A percentile compares a stretch with the other conserved stretches of the same genome.
These are phyloP conservation scores for Sclerurus mexicanus DNA, from an alignment of 2,113 vertebrate species.

Conservation along the genomic window DNA sequence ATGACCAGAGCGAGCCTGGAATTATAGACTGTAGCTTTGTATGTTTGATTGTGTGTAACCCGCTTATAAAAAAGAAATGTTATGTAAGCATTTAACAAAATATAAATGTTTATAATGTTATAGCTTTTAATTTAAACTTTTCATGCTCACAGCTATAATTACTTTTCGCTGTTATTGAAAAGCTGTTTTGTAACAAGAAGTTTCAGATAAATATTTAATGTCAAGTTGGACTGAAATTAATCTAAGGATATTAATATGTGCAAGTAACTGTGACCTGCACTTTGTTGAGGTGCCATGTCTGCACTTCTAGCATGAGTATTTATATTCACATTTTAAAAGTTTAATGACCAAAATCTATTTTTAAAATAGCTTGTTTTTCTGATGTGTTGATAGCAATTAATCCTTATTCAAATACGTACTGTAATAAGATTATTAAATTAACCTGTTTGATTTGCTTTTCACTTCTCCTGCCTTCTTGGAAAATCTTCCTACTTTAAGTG, in stretches of 20 bases:
- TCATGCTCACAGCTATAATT: neutral
- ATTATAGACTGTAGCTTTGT: neutral
- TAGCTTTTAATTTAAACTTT: neutral
- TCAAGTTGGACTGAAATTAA: neutral
- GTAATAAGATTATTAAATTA: neutral
- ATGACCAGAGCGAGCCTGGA: neutral
- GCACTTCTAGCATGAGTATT: neutral
- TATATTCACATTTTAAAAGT: neutral
- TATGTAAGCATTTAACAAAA: neutral
- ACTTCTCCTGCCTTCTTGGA: neutral
- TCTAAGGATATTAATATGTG: neutral
- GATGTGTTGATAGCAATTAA: neutral
- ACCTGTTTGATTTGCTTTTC: neutral
- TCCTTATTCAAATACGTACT: neutral
- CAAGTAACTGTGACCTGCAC: neutral
- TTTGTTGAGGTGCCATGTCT: neutral
- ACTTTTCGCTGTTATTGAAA: neutral
- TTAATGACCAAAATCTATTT: neutral
- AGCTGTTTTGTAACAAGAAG: neutral
- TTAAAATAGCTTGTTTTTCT: constrained; percentile 5
- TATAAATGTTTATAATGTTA: neutral
- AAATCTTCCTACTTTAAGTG: neutral
- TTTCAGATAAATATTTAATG: neutral
- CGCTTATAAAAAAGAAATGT: neutral
- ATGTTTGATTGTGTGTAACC: neutral